Evolutionary conservation across 2,888 invertebrate species (phyloP), one percentile per base, ranked within the genome.

Genomic region (Rhamnusium bicolor): DNA sequence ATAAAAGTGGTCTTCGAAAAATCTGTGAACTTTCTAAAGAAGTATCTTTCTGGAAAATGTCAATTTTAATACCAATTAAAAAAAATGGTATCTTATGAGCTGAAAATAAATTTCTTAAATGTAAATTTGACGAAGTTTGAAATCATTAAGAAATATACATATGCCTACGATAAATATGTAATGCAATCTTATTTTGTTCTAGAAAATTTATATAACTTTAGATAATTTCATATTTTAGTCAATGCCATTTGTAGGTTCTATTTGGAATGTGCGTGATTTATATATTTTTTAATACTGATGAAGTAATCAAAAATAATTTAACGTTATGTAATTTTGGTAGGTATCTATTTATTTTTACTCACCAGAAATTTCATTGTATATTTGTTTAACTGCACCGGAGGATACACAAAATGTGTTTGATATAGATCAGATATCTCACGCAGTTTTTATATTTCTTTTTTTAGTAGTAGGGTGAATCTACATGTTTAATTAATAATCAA

Each of bases 401-500:
- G 21, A 16, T 27, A 19, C 40, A 49, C 40, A 32, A 56, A 67
- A 16, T 47, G 40, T 8, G 40, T 67, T 40, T 67, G 67, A 56
- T 32, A 46, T 18, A 12, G 10, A 46, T 40, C 40, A 1, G 24
- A 5, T 12, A 21, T 67, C 56, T 19, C n/a, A 19, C 19, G 7
- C 46, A 40, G 14, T 67, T 56, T 67, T 21, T 67, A 67, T 67
- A 65, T 67, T 29, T 19, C 29, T 19, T 40, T 21, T 40, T 21
- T 14, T 7, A 29, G 56, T 67, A 56, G 67, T 54, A 67, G 67
- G 67, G 67, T 67, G 46, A 67, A 67, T 67, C 67, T 67, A 27
- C 54, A 67, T 67, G 56, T 53, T 67, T 67, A 56, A 47, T 54
- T 49, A 53, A 6, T 51, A 18, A 24, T 61, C 16, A 51, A 27